These are phyloP conservation scores for Austrofundulus limnaeus DNA, from an alignment of 2,113 vertebrate genomes.

Conservation along the genomic window DNA sequence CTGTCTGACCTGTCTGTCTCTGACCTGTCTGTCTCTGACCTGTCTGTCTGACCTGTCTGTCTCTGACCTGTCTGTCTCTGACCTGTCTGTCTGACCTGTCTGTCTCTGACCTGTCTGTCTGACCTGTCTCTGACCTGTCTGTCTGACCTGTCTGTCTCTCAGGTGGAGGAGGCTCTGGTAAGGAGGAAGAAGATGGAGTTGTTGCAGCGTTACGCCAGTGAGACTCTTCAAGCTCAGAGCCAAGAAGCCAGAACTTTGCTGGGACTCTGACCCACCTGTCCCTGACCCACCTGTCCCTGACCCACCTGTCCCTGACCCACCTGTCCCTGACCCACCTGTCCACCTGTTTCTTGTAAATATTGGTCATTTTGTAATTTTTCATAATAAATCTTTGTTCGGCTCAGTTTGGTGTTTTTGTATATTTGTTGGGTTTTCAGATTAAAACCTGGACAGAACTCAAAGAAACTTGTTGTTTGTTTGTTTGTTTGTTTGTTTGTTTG, in stretches of 20 bases:
- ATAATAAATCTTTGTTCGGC: constrained; percentile 32
- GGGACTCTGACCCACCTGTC: constrained; percentile 77
- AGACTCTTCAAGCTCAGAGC: constrained; percentile 93
- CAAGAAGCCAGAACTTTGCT: constrained; percentile 90
- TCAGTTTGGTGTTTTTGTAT: not conserved
- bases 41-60: not conserved
- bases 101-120: too few relatives aligned
- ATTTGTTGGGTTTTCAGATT: not conserved
- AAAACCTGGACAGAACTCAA: too few relatives aligned
- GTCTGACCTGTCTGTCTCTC: constrained; percentile 32
- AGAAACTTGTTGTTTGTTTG: too few relatives aligned
- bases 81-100: too few relatives aligned
- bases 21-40: not conserved
- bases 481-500: too few relatives aligned
- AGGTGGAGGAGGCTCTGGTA: constrained; percentile 96
- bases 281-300: not conserved
- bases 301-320: not conserved
- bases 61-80: not conserved
- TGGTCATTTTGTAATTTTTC: constrained; percentile 15
- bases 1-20: too few relatives aligned
- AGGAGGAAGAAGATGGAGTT: constrained; percentile 98
- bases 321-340: not conserved
- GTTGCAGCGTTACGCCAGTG: constrained; percentile 95
- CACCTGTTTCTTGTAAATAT: constrained; percentile 22
- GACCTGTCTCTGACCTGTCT: too few relatives aligned